Base-by-base conservation (phyloP, 2,888 invertebrate species). In the Xanthorhoe spadicearia region DNA sequence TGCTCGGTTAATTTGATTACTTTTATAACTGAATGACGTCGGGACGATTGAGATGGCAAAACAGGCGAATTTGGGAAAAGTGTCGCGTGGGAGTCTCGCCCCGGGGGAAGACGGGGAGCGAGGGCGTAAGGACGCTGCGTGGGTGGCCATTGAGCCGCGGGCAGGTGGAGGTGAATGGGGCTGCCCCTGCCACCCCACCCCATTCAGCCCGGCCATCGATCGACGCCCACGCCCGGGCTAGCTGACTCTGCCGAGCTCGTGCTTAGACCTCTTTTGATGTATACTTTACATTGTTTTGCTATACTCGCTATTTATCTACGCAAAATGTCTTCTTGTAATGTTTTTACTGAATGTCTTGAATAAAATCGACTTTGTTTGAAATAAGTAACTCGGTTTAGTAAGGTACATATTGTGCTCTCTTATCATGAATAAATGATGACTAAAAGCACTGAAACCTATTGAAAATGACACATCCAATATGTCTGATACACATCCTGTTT, bases 141-240 rank as follows among this genome's bases (percentile, higher is more conserved):
- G 89, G 92, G 92, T 89, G 90, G 87, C 89, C 92, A 92, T 92
- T 92, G 91, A 92, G 90, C 84, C 80, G 84, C 84, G 82, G 80
- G 84, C 83, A 82, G 89, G 87, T 90, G 89, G 85, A 87, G 90
- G 87, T 91, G 90, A 92, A 91, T 91, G 92, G 89, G 74, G 84
- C 74, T 73, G n/a, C 81, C 83, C 80, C 82, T 69, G 64, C 67
- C 60, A 84, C 79, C 86, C 83, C 78, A 82, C 87, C 86, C 85
- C 88, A 88, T 88, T 88, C 76, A 86, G 68, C 74, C 66, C 75
- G 74, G 79, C 84, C 82, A 90, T 91, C 91, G 90, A 90, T 89
- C 79, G 81, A 76, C 77, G 76, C 77, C 82, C 66, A 80, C 80
- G 76, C 78, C 70, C 74, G 74, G 74, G 77, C 76, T 69, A 56